Evolutionary conservation across 2,113 vertebrate genomes (phyloP), one percentile per base, ranked within the genome.

Genomic region (Rhinolophus sinicus): DNA sequence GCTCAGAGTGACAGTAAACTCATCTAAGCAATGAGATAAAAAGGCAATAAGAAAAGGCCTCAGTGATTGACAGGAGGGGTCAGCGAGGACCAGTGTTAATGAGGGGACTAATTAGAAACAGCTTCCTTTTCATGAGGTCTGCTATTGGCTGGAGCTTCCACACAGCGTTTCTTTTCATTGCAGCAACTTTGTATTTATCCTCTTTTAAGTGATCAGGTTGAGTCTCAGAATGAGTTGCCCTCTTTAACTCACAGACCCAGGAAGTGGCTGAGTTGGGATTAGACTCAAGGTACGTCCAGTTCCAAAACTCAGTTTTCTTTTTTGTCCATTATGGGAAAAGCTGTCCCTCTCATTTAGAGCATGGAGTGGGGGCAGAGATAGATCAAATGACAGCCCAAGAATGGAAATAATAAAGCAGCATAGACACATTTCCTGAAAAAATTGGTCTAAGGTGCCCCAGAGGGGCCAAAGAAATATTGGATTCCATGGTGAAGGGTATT

Each of bases 381-480:
- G 70, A 85, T 65, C 88, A 82, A 93, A 67, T 33, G n/a, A 47
- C 28, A 78, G 13, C 26, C 19, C 33, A 47, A 82, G 50, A 75
- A 44, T 81, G 81, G 89, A 60, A 82, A 93, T 72, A 82, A 73
- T 93, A 72, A 94, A 95, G 56, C 50, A 38, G 33, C 28, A 8
- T 56, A 52, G 67, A 73, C 30, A 50, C 28, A 76, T 88, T 81
- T 96, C 64, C 81, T 83, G 64, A 73, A 73, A 91, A 89, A 84
- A 64, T 26, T 56, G 28, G 33, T 83, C 21, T 58, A 58, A 83
- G 47, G 19, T 88, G 28, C 24, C 76, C 58, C 93, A 87, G 50
- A 94, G 52, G 19, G 21, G 21, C 62, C 38, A 83, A 50, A 54
- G 86, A 97, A 69, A 88, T 93, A 94, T 86, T 88, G 67, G 33